Evolutionary conservation across 30 jellyfish, hydroid and myxozoan species (phyloP).

Genomic region (Aurelia sp.): DNA sequence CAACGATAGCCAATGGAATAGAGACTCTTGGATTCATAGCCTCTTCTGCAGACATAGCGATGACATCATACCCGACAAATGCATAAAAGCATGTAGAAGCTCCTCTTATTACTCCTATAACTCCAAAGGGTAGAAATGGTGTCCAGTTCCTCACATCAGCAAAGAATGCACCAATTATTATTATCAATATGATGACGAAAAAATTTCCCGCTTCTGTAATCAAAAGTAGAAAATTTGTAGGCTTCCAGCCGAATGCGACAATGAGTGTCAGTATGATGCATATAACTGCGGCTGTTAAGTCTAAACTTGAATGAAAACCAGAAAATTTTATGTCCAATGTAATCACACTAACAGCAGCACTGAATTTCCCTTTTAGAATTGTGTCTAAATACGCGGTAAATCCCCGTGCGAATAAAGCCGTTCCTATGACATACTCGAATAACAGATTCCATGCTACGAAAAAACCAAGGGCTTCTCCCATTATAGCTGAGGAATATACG

Average conservation of each 20-base stretch:
- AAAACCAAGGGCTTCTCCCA: slow-evolving; percentile 93
- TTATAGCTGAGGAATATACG: slow-evolving; percentile 62
- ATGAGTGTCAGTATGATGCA: slow-evolving; percentile 40
- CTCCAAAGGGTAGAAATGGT: slow-evolving; percentile 76
- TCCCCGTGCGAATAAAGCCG: slow-evolving; percentile 88
- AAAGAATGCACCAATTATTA: slow-evolving; percentile 61
- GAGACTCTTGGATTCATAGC: slow-evolving; percentile 67
- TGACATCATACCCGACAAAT: slow-evolving; percentile 92
- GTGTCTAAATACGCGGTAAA: slow-evolving; percentile 78
- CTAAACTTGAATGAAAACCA: slow-evolving; percentile 61
- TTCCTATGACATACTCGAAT: slow-evolving; percentile 88
- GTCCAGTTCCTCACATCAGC: slow-evolving; percentile 66
- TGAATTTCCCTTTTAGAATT: slow-evolving; percentile 47
- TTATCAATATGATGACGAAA: slow-evolving; percentile 23
- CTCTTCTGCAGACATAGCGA: slow-evolving; percentile 84
- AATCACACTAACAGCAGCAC: slow-evolving; percentile 12
- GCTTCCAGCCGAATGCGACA: slow-evolving; percentile 73
- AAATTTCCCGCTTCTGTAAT: slow-evolving; percentile 41
- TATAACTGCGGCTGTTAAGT: slow-evolving; percentile 51
- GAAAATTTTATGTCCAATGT: slow-evolving; percentile 49
- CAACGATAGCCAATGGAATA: slow-evolving; percentile 71
- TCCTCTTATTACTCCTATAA: slow-evolving; percentile 75
- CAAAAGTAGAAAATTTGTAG: slow-evolving; percentile 58
- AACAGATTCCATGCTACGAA: slow-evolving; percentile 90
- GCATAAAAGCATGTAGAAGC: slow-evolving; percentile 93